A percentile compares a stretch with the other conserved stretches of the same genome.
Evolutionary conservation across 2,113 vertebrate species (phyloP).

Genomic region (Lates calcarifer): DNA sequence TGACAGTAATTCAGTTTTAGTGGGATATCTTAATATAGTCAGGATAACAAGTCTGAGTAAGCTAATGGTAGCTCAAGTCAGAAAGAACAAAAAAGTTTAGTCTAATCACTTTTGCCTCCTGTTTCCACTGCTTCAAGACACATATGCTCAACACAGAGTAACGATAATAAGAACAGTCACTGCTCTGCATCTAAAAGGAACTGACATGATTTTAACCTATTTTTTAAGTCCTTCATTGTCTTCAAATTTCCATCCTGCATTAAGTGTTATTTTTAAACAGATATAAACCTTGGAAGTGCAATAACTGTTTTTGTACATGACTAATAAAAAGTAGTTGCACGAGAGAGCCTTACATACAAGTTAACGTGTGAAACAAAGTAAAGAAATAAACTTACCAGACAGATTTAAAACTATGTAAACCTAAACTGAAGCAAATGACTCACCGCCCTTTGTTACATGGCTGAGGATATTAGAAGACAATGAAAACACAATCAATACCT

Average conservation of each 20-base stretch:
- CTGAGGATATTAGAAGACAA: conserved; percentile 29
- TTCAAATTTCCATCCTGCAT: conserved; percentile 34
- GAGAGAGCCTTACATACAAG: conserved; percentile 17
- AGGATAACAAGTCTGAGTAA: not conserved
- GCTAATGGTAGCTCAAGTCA: conserved; percentile 1
- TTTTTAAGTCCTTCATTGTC: not conserved
- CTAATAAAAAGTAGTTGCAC: conserved; percentile 41
- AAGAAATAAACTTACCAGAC: conserved; percentile 40
- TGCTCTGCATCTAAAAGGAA: conserved; percentile 23
- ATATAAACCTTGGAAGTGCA: conserved; percentile 55
- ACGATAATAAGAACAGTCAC: conserved; percentile 5
- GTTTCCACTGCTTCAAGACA: conserved; percentile 25
- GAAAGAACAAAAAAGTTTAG: not conserved
- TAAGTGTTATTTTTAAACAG: conserved; percentile 9
- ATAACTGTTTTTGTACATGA: conserved; percentile 37
- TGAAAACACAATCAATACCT: conserved; percentile 29
- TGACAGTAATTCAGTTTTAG: conserved; percentile 21
- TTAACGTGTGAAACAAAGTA: conserved; percentile 26
- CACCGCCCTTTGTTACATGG: conserved; percentile 17
- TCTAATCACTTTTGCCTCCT: not conserved
- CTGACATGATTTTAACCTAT: not conserved
- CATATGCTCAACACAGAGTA: not conserved
- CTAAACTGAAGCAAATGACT: conserved; percentile 43
- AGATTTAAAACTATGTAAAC: conserved; percentile 54
- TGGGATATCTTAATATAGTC: conserved; percentile 18